Evolutionary conservation across 2,888 invertebrate species (phyloP).

Genomic region (Sminthurides aquaticus): DNA sequence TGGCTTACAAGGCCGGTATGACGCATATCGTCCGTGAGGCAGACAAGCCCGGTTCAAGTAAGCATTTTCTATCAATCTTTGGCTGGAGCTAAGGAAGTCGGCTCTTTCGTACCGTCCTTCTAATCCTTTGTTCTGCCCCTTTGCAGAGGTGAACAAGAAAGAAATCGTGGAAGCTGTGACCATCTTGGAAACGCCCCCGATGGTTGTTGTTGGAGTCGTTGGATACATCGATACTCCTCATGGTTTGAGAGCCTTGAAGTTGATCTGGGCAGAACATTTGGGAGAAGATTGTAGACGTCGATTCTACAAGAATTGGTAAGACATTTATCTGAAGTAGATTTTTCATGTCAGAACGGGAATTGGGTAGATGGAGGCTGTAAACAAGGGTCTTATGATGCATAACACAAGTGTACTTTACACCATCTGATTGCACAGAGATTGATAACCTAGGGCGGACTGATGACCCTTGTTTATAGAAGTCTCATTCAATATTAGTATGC

Average conservation of each 20-base stretch:
- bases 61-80: no score
- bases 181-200: constrained; percentile 94
- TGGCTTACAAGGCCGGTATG: constrained; percentile 99
- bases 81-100: no score
- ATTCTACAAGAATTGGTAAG: constrained; percentile 99
- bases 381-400: constrained; percentile 37
- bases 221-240: constrained; percentile 99
- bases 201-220: constrained; percentile 94
- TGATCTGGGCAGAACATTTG: constrained; percentile 98
- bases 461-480: no score
- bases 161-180: constrained; percentile 99
- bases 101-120: no score
- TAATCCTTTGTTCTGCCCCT: constrained; percentile 13
- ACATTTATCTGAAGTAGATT: neutral
- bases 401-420: constrained; percentile 36
- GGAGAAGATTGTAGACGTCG: constrained; percentile 96
- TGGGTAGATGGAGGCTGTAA: neutral
- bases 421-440: constrained; percentile 39
- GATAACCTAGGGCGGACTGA: constrained; percentile 43
- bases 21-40: constrained; percentile 98
- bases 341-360: neutral
- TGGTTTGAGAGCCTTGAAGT: constrained; percentile 87
- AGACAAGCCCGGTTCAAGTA: constrained; percentile 96
- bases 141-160: constrained; percentile 94
- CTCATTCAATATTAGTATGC: no score